phyloP scores from a whole-genome alignment of 2,113 vertebrate species.

The Platysteira castanea region DNA sequence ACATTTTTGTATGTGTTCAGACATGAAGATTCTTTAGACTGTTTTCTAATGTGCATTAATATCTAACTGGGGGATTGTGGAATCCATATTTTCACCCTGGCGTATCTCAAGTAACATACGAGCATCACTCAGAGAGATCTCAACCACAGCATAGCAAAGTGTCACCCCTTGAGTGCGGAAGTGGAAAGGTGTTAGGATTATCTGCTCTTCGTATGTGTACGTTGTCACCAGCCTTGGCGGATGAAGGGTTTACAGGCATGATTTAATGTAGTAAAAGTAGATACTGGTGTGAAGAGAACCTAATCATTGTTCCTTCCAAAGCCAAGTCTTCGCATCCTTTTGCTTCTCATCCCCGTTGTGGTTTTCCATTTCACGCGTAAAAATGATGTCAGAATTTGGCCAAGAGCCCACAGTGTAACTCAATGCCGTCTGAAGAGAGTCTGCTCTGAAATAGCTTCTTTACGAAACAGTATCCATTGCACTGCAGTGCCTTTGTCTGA shows the following conservation, averaged over 20 bases:
- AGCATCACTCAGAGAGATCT: neutral
- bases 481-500: neutral
- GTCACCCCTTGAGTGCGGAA: neutral
- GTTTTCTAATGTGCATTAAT: neutral
- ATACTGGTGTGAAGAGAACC: neutral
- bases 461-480: neutral
- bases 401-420: neutral
- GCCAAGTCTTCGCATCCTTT: neutral
- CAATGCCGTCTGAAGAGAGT: neutral
- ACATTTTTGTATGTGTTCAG: neutral
- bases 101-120: accelerated
- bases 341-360: neutral
- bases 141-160: neutral
- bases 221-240: neutral
- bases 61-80: neutral
- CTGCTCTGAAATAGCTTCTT: neutral
- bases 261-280: neutral
- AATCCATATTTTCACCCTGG: neutral
- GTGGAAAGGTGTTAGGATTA: neutral
- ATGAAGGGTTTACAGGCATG: neutral
- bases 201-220: neutral
- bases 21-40: neutral
- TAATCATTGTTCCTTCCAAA: neutral
- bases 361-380: neutral
- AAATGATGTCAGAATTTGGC: neutral